Base-by-base conservation (phyloP, 2,888 invertebrate genomes). In the Pterobdella sp. region DNA sequence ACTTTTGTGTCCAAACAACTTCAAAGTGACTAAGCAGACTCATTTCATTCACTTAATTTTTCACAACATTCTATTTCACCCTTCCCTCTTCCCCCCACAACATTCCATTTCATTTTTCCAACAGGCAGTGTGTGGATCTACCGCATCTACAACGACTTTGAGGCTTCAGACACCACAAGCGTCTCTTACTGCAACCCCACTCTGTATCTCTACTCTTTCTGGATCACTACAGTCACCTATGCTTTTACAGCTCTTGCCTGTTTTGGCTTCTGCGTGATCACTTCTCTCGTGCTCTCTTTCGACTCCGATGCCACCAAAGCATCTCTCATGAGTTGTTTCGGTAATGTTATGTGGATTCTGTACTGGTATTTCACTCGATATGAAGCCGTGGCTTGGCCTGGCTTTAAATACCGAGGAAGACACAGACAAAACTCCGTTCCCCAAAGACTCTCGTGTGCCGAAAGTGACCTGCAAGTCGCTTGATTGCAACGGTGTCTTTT, bases 41-140 rank as follows among this genome's bases (percentile, higher is more conserved):
- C n/a, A n/a, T n/a, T n/a, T n/a, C n/a, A n/a, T n/a, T n/a, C n/a
- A n/a, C n/a, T n/a, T n/a, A n/a, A n/a, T n/a, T n/a, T n/a, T n/a
- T n/a, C 26, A 64, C 65, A 64, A 26, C 22, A 64, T 64, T n/a
- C n/a, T n/a, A n/a, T n/a, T n/a, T n/a, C n/a, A n/a, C n/a, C n/a
- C n/a, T n/a, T n/a, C n/a, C n/a, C n/a, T n/a, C n/a, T n/a, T n/a
- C n/a, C n/a, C n/a, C n/a, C n/a, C n/a, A n/a, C n/a, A n/a, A n/a
- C n/a, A n/a, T n/a, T n/a, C n/a, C n/a, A n/a, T n/a, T n/a, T n/a
- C n/a, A n/a, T 35, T 31, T 49, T 32, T 74, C 69, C 82, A 80
- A 35, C 79, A 88, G 88, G 89, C 75, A 89, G 89, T 71, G 87
- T 89, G 74, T 89, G 89, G 88, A 88, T 89, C 1, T 89, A 89